A percentile compares a stretch with the other conserved stretches of the same genome.
These are phyloP conservation scores for Pogonomyrmex californicus DNA, from an alignment of 1,140 invertebrate species.

Conservation along the genomic window DNA sequence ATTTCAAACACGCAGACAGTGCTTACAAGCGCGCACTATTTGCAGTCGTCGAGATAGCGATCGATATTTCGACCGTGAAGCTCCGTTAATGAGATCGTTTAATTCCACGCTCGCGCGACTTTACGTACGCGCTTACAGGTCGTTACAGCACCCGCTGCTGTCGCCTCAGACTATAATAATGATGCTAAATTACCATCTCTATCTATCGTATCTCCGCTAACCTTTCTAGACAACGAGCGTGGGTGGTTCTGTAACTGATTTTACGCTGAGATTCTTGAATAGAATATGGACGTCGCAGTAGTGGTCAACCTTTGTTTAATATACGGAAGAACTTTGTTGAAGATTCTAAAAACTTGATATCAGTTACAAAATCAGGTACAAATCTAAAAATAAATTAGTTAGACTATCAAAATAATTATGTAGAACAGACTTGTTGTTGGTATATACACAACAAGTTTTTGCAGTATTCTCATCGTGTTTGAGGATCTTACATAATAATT, in stretches of 20 bases:
- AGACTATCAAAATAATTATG: too few relatives aligned
- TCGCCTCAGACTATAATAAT: conserved; percentile 68
- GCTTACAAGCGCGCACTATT: conserved; percentile 26
- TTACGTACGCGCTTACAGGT: neutral
- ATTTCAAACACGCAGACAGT: conserved; percentile 23
- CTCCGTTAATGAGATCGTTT: conserved; percentile 64
- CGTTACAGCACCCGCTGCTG: conserved; percentile 31
- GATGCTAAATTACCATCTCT: conserved; percentile 73
- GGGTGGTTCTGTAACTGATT: conserved; percentile 53
- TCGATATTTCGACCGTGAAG: conserved; percentile 57
- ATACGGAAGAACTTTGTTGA: neutral
- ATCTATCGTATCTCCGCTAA: conserved; percentile 64
- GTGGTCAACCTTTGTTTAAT: neutral
- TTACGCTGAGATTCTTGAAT: conserved; percentile 8
- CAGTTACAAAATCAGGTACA: too few relatives aligned
- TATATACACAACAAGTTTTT: too few relatives aligned
- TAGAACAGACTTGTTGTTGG: too few relatives aligned
- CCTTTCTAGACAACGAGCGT: conserved; percentile 44
- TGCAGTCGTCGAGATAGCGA: conserved; percentile 31
- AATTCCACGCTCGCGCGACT: conserved; percentile 58
- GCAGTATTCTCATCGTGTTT: too few relatives aligned
- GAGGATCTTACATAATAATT: too few relatives aligned
- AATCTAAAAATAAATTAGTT: too few relatives aligned
- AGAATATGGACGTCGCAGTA: neutral
- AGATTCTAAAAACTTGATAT: too few relatives aligned